Evolutionary conservation across 1,140 invertebrate genomes (phyloP).

Genomic region (Caerostris extrusa): DNA sequence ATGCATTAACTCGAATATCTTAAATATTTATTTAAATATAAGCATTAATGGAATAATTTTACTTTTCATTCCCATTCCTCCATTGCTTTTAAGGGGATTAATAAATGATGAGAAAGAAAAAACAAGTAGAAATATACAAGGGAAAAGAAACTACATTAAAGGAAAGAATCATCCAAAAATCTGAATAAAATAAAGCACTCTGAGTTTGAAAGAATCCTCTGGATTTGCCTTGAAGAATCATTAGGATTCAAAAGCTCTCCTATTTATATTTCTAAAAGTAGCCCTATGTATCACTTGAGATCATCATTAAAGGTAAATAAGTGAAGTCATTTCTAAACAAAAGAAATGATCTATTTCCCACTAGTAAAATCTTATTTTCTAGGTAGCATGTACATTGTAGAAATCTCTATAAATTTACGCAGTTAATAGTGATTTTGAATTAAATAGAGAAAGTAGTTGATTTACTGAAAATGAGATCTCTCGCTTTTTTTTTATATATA

Average conservation of each 20-base stretch:
- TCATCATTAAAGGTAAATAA: conserved; percentile 49
- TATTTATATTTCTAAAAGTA: conserved; percentile 44
- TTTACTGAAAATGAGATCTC: neutral
- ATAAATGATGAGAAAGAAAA: neutral
- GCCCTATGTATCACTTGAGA: conserved; percentile 8
- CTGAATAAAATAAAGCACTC: conserved; percentile 7
- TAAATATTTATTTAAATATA: conserved; percentile 35
- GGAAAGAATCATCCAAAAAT: conserved; percentile 4
- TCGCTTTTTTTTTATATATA: too few species aligned
- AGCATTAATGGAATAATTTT: conserved; percentile 35
- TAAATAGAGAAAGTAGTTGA: neutral
- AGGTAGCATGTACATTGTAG: neutral
- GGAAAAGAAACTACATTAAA: neutral
- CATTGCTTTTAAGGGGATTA: neutral
- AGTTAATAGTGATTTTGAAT: neutral
- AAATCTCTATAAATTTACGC: neutral
- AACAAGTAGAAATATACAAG: neutral
- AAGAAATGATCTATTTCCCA: conserved; percentile 9
- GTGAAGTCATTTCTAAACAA: neutral
- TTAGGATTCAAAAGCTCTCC: conserved; percentile 47
- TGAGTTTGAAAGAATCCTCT: neutral
- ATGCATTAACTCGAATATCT: conserved; percentile 16
- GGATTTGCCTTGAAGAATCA: conserved; percentile 13
- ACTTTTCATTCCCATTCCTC: neutral
- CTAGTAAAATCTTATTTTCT: neutral